Evolutionary conservation across 2,888 invertebrate genomes (phyloP).

Genomic region (Pristionchus fissidentatus): DNA sequence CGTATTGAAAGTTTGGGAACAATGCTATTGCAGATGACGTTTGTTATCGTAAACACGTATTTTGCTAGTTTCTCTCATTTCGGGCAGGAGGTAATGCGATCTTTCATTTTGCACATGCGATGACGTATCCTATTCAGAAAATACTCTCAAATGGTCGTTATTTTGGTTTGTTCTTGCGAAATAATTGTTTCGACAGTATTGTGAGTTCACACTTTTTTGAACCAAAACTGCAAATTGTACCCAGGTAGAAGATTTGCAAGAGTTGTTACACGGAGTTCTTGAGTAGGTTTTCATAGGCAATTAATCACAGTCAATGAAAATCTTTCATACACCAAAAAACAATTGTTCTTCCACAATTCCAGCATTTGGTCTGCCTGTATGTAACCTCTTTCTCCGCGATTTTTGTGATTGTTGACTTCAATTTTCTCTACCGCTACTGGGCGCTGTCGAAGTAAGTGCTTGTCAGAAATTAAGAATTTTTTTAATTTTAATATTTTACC

Average conservation of each 20-base stretch:
- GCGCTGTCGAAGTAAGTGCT: background rate
- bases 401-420: background rate
- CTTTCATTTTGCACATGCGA: background rate
- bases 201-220: background rate
- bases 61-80: background rate
- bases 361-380: background rate
- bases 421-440: conserved; percentile 7
- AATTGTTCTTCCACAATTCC: too few species aligned
- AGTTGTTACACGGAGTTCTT: background rate
- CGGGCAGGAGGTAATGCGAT: background rate
- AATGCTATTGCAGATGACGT: background rate
- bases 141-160: background rate
- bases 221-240: too few species aligned
- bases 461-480: too few species aligned
- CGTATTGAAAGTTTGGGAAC: background rate
- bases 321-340: too few species aligned
- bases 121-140: background rate
- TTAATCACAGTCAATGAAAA: background rate
- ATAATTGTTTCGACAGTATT: background rate
- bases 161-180: background rate
- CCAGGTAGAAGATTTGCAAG: too few species aligned
- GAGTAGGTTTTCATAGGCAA: background rate
- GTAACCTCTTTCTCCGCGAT: background rate
- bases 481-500: too few species aligned
- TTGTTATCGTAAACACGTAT: background rate